phyloP scores from a whole-genome alignment of 2,113 vertebrate species.

The Tapirus terrestris region DNA sequence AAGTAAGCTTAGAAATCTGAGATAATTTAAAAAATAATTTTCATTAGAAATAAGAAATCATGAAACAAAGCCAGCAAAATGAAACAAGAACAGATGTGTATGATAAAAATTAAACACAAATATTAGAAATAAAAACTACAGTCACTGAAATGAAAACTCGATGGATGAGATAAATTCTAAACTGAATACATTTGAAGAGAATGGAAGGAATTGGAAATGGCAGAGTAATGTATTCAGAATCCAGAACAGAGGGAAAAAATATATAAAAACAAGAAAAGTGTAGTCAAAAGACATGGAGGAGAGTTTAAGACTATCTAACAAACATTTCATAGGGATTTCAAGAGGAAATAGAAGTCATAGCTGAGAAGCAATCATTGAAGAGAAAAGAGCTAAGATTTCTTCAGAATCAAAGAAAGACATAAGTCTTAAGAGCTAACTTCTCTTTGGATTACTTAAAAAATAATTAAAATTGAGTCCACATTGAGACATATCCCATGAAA shows the following conservation, averaged over 20 bases:
- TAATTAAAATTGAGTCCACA: not conserved
- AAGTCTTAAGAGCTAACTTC: not conserved
- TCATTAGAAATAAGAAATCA: not conserved
- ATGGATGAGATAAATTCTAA: not conserved
- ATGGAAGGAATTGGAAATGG: not conserved
- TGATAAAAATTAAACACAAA: not conserved
- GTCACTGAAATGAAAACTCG: not conserved
- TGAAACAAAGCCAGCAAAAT: not conserved
- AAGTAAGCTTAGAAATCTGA: not conserved
- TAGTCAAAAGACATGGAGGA: not conserved
- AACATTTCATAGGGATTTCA: not conserved
- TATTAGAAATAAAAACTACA: constrained; percentile 28
- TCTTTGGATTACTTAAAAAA: not conserved
- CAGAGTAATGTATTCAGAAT: not conserved
- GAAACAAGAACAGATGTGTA: not conserved
- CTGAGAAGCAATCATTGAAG: not conserved
- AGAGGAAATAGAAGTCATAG: not conserved
- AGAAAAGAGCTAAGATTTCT: not conserved
- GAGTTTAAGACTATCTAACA: not conserved
- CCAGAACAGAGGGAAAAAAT: not conserved
- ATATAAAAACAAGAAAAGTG: not conserved
- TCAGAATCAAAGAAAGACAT: constrained; percentile 27
- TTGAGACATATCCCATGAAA: not conserved
- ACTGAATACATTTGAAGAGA: not conserved
- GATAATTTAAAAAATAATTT: not conserved